Evolutionary conservation across 2,797 vertebrate genomes (phyloP).

Genomic region (Apodemus agrarius): DNA sequence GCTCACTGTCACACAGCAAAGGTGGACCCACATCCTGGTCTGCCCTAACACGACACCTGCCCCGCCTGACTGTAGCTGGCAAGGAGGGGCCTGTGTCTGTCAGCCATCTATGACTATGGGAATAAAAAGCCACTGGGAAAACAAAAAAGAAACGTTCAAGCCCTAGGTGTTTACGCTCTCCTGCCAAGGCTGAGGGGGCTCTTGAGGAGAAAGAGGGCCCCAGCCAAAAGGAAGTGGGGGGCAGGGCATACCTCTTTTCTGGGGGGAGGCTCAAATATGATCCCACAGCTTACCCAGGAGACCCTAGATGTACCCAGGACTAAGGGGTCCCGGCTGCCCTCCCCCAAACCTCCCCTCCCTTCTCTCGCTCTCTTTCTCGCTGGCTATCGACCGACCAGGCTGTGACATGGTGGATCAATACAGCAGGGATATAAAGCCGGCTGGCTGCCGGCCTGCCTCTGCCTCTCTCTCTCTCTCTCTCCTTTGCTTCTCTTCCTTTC

Average conservation of each 20-base stretch:
- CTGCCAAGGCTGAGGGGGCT: background rate
- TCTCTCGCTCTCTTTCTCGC: slow-evolving; percentile 88
- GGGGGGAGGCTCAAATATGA: background rate
- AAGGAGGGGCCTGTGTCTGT: background rate
- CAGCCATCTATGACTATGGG: background rate
- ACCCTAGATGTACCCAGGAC: slow-evolving; percentile 70
- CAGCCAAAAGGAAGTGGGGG: background rate
- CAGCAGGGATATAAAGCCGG: slow-evolving; percentile 94
- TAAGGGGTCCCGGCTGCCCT: slow-evolving; percentile 77
- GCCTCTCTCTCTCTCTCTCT: slow-evolving; percentile 79
- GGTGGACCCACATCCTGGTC: background rate
- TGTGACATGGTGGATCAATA: slow-evolving; percentile 94
- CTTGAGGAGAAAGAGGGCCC: background rate
- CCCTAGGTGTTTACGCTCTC: background rate
- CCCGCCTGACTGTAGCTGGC: background rate
- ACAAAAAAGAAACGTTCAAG: background rate
- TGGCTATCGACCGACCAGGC: slow-evolving; percentile 92
- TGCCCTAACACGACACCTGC: background rate
- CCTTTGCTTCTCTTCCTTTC: slow-evolving; percentile 83
- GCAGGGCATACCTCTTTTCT: background rate
- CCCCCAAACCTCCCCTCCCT: slow-evolving; percentile 80
- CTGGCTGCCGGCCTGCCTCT: slow-evolving; percentile 83
- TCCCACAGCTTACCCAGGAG: slow-evolving; percentile 54
- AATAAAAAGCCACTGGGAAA: background rate
- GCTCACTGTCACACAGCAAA: slow-evolving; percentile 19